These are phyloP conservation scores for Sarcophaga variegata DNA, from an alignment of 2,888 invertebrate species.

Conservation along the genomic window DNA sequence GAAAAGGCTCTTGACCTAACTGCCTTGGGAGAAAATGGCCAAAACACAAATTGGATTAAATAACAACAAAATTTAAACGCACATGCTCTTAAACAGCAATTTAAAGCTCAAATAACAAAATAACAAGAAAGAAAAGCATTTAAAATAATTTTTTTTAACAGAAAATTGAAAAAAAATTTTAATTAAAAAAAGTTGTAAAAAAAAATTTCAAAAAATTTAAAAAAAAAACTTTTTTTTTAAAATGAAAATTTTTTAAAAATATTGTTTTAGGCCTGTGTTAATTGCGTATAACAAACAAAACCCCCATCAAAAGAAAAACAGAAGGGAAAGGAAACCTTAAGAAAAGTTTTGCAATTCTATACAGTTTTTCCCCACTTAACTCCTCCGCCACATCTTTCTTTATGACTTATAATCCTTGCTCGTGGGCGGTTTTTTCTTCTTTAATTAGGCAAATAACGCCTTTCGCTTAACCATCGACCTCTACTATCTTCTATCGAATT, in stretches of 20 bases:
- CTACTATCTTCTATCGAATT: slow-evolving; percentile 18
- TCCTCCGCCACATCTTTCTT: too few species aligned
- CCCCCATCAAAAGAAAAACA: too few species aligned
- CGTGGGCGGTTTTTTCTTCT: neutral
- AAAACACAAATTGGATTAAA: slow-evolving; percentile 45
- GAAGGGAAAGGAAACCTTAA: neutral
- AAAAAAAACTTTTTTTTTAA: neutral
- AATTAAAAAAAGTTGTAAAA: neutral
- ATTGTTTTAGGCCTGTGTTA: too few species aligned
- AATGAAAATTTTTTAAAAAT: neutral
- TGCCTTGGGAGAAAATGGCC: slow-evolving; percentile 57
- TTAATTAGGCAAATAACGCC: neutral
- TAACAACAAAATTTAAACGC: slow-evolving; percentile 16
- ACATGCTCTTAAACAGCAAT: neutral
- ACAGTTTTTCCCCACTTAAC: too few species aligned
- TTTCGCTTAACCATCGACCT: neutral
- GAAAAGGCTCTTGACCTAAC: slow-evolving; percentile 52
- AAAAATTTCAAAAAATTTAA: slow-evolving; percentile 12
- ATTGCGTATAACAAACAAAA: too few species aligned
- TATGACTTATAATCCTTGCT: too few species aligned
- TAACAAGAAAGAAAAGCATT: neutral
- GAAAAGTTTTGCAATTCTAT: neutral
- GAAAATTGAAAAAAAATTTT: slow-evolving; percentile 2
- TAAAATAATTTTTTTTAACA: slow-evolving; percentile 4
- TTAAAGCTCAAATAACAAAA: slow-evolving; percentile 6